These are phyloP conservation scores for Talpa occidentalis DNA, from an alignment of 2,113 vertebrate species.

Conservation along the genomic window DNA sequence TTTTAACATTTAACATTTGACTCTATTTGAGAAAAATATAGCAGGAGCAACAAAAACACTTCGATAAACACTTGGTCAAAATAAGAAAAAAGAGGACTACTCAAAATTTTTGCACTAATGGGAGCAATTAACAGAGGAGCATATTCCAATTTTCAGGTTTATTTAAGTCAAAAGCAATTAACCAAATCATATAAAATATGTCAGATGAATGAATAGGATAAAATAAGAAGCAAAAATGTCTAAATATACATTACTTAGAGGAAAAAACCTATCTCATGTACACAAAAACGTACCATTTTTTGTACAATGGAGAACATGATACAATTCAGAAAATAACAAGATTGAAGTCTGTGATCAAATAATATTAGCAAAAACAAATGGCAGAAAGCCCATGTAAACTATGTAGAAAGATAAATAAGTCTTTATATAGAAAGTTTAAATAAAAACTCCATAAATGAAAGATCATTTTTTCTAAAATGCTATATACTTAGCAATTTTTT, in stretches of 20 bases:
- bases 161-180: slow-evolving; percentile 8
- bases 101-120: neutral
- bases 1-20: neutral
- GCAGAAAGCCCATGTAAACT: neutral
- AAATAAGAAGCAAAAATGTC: neutral
- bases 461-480: neutral
- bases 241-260: neutral
- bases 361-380: neutral
- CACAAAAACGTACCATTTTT: neutral
- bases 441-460: neutral
- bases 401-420: neutral
- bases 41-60: neutral
- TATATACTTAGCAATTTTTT: neutral
- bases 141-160: neutral
- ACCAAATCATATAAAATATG: neutral
- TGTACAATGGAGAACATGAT: neutral
- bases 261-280: neutral
- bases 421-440: neutral
- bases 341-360: neutral
- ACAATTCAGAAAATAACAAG: slow-evolving; percentile 27
- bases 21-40: neutral
- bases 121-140: neutral
- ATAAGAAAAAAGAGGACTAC: neutral
- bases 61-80: neutral
- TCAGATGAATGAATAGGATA: neutral